phyloP scores from a whole-genome alignment of 2,113 vertebrate genomes.

The Hipposideros armiger region DNA sequence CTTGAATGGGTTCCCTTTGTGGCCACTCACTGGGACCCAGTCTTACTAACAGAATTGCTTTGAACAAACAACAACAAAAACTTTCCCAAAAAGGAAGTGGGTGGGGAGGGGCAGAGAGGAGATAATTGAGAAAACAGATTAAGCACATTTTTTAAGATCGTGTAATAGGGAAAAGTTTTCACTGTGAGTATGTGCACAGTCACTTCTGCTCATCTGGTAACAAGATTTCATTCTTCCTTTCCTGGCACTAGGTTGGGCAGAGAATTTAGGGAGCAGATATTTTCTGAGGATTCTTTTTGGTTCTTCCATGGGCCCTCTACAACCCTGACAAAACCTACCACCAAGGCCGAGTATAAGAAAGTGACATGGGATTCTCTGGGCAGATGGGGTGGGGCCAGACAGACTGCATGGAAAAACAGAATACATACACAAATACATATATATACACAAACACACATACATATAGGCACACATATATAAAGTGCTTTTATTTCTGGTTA shows the following conservation, averaged over 20 bases:
- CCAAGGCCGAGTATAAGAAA: not conserved
- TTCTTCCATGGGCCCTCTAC: not conserved
- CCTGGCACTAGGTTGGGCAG: not conserved
- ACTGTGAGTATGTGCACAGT: not conserved
- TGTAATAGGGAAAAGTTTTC: not conserved
- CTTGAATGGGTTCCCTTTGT: not conserved
- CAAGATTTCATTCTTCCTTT: not conserved
- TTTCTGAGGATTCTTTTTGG: not conserved
- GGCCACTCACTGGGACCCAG: not conserved
- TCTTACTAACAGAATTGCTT: not conserved
- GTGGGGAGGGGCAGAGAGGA: not conserved
- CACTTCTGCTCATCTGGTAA: not conserved
- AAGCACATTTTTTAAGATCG: not conserved
- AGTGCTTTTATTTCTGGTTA: not conserved
- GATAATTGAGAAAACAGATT: not conserved
- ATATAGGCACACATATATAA: not conserved
- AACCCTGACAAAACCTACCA: not conserved
- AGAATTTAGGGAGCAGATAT: not conserved
- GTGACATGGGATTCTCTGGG: not conserved
- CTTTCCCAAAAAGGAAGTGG: not conserved
- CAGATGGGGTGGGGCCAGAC: not conserved
- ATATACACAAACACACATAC: no score
- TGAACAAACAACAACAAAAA: not conserved
- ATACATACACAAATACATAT: not conserved
- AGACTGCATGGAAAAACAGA: not conserved